Conservation (phyloP, 2,888 invertebrate genomes). For the Cancer borealis region DNA sequence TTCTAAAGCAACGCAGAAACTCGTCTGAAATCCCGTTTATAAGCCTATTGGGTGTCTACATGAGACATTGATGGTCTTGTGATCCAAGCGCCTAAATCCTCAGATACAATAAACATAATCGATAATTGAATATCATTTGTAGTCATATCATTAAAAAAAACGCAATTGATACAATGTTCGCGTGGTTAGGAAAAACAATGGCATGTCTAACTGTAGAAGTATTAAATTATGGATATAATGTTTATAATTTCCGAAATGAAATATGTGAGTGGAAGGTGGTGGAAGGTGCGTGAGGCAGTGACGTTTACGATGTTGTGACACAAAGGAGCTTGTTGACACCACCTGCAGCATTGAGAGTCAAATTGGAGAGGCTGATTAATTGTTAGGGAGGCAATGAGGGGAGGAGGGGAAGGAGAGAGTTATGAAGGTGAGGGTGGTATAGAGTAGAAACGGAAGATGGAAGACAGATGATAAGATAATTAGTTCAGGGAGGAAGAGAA, state of each 20-base stretch:
- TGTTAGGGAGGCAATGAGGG: neutral
- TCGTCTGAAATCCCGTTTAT: neutral
- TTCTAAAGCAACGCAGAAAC: neutral
- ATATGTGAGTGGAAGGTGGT: neutral
- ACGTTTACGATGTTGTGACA: neutral
- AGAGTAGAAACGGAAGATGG: neutral
- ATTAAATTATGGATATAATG: neutral
- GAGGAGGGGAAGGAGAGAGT: neutral
- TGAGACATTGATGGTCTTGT: neutral
- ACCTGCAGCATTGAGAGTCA: neutral
- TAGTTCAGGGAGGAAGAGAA: neutral
- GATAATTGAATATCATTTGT: neutral
- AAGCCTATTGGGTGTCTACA: neutral
- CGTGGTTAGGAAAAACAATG: neutral
- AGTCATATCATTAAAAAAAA: neutral
- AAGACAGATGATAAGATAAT: neutral
- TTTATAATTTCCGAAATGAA: neutral
- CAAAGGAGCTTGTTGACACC: neutral
- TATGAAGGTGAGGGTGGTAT: neutral
- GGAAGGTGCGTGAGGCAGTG: neutral
- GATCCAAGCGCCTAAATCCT: neutral
- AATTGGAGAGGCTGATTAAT: slow-evolving; percentile 29
- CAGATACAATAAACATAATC: neutral
- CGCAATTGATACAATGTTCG: neutral
- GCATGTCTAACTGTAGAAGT: neutral